These are phyloP conservation scores for Eulemur rufifrons DNA, from an alignment of 2,113 vertebrate genomes.

Conservation along the genomic window DNA sequence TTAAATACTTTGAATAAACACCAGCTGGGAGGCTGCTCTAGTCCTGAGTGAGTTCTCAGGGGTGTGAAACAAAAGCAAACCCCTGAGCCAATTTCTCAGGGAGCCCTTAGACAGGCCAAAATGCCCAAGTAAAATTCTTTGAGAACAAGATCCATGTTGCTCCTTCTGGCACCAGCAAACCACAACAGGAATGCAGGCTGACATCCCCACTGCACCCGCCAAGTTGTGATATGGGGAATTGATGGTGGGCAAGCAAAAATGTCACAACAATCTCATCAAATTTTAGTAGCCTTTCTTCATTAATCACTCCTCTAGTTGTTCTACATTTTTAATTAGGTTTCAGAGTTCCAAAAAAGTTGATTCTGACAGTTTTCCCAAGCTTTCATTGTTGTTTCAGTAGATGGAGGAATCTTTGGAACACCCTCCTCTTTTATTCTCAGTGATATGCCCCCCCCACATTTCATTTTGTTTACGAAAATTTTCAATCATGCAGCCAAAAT, in stretches of 20 bases:
- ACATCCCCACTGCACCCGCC: not conserved
- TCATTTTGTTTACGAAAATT: not conserved
- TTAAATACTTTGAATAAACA: not conserved
- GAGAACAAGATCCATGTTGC: not conserved
- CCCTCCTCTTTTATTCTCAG: not conserved
- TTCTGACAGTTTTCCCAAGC: not conserved
- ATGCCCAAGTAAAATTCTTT: not conserved
- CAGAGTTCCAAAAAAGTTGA: not conserved
- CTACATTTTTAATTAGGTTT: not conserved
- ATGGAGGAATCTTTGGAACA: not conserved
- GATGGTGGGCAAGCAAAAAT: not conserved
- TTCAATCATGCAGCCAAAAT: not conserved
- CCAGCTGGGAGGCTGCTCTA: not conserved
- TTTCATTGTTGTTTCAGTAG: not conserved
- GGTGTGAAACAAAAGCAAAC: not conserved
- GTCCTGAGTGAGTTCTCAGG: not conserved
- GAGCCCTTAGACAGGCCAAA: not conserved
- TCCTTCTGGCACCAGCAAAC: not conserved
- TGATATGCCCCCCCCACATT: not conserved
- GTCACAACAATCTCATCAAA: too few species aligned
- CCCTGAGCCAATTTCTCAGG: not conserved
- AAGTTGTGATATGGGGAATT: not conserved
- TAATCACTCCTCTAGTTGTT: not conserved
- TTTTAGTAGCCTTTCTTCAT: not conserved
- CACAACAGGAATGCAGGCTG: not conserved